Conservation (phyloP, 2,888 invertebrate species). For the Eumerus sabulonum region DNA sequence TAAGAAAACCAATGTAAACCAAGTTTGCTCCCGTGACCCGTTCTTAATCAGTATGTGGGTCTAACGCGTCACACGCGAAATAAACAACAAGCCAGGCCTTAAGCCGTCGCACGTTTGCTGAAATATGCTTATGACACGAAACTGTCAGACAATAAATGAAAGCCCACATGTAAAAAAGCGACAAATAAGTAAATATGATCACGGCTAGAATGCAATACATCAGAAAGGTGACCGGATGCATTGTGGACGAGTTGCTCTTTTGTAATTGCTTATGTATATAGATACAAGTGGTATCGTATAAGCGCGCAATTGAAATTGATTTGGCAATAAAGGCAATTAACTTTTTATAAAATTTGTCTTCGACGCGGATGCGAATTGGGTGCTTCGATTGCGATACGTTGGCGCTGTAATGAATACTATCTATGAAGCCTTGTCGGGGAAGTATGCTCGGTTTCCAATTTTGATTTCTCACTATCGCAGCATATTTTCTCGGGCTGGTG, state of each 20-base stretch:
- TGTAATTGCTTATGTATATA: no score
- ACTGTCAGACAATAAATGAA: constrained; percentile 53
- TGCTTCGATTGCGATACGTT: constrained; percentile 8
- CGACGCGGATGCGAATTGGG: background rate
- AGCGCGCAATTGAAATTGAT: no score
- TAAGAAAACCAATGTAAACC: background rate
- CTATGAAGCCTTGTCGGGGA: constrained; percentile 8
- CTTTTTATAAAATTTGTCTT: background rate
- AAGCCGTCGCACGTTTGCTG: constrained; percentile 21
- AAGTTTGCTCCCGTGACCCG: constrained; percentile 8
- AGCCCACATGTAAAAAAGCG: constrained; percentile 53
- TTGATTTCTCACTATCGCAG: constrained; percentile 35
- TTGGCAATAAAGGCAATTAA: no score
- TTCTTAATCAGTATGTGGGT: constrained; percentile 21
- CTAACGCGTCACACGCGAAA: constrained; percentile 25
- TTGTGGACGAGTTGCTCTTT: background rate
- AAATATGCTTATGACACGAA: constrained; percentile 44
- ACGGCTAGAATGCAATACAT: constrained; percentile 59
- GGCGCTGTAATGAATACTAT: constrained; percentile 25
- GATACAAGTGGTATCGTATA: no score
- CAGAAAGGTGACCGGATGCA: constrained; percentile 59
- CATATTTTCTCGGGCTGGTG: constrained; percentile 11
- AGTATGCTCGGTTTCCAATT: background rate
- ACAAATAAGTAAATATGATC: constrained; percentile 51
- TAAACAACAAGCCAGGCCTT: constrained; percentile 39